Evolutionary conservation across 2,113 vertebrate species (phyloP), one percentile per base, ranked within the genome.

Genomic region (Galbula dea): DNA sequence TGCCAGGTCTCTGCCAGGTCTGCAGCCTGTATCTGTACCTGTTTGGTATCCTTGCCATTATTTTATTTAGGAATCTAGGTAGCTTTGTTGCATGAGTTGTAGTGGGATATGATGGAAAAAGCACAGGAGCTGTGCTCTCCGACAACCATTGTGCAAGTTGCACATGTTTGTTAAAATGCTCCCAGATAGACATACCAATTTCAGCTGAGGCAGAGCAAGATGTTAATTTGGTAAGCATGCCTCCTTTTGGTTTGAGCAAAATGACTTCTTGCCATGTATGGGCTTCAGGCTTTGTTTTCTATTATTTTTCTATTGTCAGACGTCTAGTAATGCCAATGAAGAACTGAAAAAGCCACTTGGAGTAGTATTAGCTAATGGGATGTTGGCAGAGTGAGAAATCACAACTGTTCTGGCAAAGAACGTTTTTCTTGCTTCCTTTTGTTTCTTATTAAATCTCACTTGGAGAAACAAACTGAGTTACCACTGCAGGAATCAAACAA

Each of bases 311-410:
- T 71, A 2, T 86, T 89, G 73, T 89, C 69, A 86, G 73, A 48
- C 19, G 1, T 21, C 21, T 14, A 83, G 48, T 15, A 71, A 63
- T 81, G 88, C 43, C 80, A 92, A 7, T 0, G 20, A 82, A 79
- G 80, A 62, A 32, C 67, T 58, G 81, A 76, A 92, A 93, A 90
- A 92, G 26, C 54, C 36, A 54, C 71, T 93, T 66, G 55, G 27
- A 91, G 55, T 59, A 80, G 63, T 71, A 62, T 77, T 58, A 73
- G 59, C 61, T 83, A 86, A 94, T 69, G 59, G 59, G 67, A 32
- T 89, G 78, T 43, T 95, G 91, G 86, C 86, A 73, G n/a, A 58
- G 82, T 45, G 83, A 82, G 75, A 89, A 93, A 83, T 94, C 72
- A 58, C 71, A 80, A 71, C 74, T 72, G 80, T 91, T 95, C 36